Percentiles rank a stretch among this genome's conserved stretches.
phyloP scores from a whole-genome alignment of 2,888 invertebrate species.

The Drosophila rubida region DNA sequence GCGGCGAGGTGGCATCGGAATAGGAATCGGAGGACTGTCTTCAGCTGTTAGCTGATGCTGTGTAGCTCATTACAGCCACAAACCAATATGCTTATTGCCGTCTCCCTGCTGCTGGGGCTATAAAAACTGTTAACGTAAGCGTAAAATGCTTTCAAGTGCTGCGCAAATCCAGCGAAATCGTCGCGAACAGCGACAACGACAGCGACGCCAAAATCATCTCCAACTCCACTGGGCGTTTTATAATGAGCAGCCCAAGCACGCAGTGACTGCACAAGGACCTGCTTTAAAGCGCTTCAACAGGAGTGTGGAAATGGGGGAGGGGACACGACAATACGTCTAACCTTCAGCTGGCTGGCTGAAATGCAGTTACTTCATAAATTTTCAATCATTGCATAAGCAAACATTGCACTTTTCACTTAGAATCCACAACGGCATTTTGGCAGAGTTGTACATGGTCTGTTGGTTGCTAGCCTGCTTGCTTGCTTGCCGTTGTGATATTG shows the following conservation, averaged over 20 bases:
- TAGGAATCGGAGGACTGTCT: not conserved
- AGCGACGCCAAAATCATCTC: constrained; percentile 26
- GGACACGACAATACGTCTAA: no score
- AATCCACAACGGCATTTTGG: not conserved
- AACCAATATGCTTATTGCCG: constrained; percentile 78
- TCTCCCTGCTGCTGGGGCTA: constrained; percentile 55
- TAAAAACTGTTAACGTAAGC: constrained; percentile 80
- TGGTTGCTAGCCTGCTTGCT: not conserved
- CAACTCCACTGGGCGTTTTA: constrained; percentile 39
- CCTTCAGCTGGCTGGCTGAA: not conserved
- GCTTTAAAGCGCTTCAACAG: constrained; percentile 16
- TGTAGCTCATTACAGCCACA: constrained; percentile 74
- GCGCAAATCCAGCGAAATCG: constrained; percentile 62
- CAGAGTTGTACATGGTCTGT: not conserved
- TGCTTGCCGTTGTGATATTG: not conserved
- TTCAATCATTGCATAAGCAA: not conserved
- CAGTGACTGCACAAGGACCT: constrained; percentile 2
- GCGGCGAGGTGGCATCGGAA: not conserved
- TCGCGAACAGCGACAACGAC: constrained; percentile 3
- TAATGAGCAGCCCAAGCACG: constrained; percentile 51
- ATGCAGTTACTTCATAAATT: not conserved
- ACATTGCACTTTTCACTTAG: not conserved
- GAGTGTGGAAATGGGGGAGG: not conserved
- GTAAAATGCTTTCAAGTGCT: constrained; percentile 79
- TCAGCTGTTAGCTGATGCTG: constrained; percentile 17